phyloP scores from a whole-genome alignment of 2,888 invertebrate species.

The Euphydryas editha region DNA sequence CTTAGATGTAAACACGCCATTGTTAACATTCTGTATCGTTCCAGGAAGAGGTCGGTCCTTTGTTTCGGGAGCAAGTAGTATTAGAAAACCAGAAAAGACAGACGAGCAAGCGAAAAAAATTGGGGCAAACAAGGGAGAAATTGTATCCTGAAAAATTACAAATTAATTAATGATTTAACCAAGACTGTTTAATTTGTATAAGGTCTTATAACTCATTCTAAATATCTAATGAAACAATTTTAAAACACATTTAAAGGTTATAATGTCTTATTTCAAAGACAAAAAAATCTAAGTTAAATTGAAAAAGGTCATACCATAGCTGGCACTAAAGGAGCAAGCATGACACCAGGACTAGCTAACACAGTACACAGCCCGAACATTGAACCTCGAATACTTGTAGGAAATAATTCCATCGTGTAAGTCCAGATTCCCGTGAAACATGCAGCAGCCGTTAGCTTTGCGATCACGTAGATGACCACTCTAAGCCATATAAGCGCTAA shows the following conservation, averaged over 20 bases:
- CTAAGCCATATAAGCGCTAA: conserved; percentile 52
- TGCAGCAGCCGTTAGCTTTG: conserved; percentile 85
- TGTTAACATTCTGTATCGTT: conserved; percentile 62
- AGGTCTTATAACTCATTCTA: too few relatives aligned
- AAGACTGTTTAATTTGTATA: too few relatives aligned
- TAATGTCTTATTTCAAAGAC: too few relatives aligned
- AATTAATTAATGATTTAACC: not conserved
- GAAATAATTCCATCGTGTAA: conserved; percentile 86
- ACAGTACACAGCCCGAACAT: conserved; percentile 84
- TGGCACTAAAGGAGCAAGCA: conserved; percentile 86
- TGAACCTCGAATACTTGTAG: conserved; percentile 85
- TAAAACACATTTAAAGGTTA: too few relatives aligned
- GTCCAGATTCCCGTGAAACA: conserved; percentile 85
- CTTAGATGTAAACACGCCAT: not conserved
- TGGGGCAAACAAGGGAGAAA: conserved; percentile 58
- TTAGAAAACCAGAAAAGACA: conserved; percentile 56
- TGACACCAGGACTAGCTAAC: conserved; percentile 83
- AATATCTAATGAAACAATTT: too few relatives aligned
- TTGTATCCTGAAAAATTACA: conserved; percentile 16
- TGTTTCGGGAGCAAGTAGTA: conserved; percentile 67
- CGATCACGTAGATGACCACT: conserved; percentile 77
- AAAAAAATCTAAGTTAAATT: not conserved
- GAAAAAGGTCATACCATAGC: conserved; percentile 60
- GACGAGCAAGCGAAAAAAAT: conserved; percentile 70
- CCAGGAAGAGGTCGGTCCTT: conserved; percentile 65